phyloP scores from a whole-genome alignment of 30 jellyfish, hydroid and myxozoan genomes.

The Calvadosia cruxmelitensis region DNA sequence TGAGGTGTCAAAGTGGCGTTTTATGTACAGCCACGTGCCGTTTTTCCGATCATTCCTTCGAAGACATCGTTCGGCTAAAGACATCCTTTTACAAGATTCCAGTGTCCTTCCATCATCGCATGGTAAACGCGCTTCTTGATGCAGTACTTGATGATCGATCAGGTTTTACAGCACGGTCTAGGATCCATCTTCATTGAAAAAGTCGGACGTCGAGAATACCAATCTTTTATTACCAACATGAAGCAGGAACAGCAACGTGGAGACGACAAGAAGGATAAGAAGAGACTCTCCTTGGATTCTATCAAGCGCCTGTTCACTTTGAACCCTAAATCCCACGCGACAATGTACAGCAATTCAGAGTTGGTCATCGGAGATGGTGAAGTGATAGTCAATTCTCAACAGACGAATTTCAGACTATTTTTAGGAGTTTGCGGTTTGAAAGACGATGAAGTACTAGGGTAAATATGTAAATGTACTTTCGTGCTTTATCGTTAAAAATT shows the following conservation, averaged over 20 bases:
- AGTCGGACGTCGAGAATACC: background rate
- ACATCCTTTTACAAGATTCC: background rate
- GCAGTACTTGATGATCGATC: background rate
- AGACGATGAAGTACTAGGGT: conserved; percentile 10
- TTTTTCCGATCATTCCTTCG: no score
- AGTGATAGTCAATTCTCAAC: background rate
- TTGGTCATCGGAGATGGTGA: conserved; percentile 18
- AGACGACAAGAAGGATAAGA: background rate
- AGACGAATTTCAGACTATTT: background rate
- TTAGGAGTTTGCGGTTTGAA: conserved; percentile 6
- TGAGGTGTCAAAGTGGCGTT: no score
- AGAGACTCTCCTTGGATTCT: background rate
- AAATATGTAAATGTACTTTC: conserved; percentile 3
- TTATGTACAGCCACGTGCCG: no score
- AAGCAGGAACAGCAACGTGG: background rate
- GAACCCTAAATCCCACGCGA: background rate
- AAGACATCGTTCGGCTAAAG: background rate
- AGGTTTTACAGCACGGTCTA: background rate
- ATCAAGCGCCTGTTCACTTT: background rate
- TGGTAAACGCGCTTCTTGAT: background rate
- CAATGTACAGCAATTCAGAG: background rate
- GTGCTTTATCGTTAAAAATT: conserved; percentile 1
- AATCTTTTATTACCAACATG: background rate
- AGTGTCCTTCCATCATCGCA: background rate
- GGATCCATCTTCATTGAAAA: background rate